These are phyloP conservation scores for Halictus quadricinctus DNA, from an alignment of 2,888 invertebrate genomes.

Conservation along the genomic window DNA sequence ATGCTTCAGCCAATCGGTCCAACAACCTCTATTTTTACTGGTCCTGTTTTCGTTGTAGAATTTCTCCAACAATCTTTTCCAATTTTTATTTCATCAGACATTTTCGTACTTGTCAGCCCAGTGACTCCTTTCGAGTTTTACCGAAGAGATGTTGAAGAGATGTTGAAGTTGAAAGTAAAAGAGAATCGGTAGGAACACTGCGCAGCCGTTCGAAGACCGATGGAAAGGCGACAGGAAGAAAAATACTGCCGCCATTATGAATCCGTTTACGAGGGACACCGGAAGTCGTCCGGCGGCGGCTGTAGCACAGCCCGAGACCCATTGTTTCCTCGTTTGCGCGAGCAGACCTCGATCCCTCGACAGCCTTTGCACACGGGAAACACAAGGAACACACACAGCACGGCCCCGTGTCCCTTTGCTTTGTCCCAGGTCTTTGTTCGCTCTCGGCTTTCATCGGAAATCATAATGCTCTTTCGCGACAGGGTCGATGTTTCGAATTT, in stretches of 20 bases:
- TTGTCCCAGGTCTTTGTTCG: background rate
- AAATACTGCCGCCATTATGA: conserved; percentile 38
- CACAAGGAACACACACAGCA: background rate
- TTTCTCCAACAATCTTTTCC: background rate
- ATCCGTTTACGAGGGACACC: conserved; percentile 52
- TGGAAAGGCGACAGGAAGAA: conserved; percentile 7
- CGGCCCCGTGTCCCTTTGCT: conserved; percentile 3
- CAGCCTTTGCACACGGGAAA: conserved; percentile 30
- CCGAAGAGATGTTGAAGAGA: too few species aligned
- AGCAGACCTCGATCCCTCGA: background rate
- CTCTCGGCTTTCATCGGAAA: background rate
- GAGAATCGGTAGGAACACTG: background rate
- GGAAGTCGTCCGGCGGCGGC: conserved; percentile 44
- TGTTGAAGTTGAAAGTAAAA: background rate
- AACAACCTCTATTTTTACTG: background rate
- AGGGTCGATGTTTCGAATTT: background rate
- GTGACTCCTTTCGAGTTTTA: too few species aligned
- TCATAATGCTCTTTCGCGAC: background rate
- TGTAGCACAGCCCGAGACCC: conserved; percentile 20
- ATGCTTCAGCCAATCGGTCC: background rate
- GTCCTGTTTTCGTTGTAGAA: background rate
- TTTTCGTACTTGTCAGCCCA: too few species aligned
- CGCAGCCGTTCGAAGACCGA: background rate
- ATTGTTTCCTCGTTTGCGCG: conserved; percentile 49
- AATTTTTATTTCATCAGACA: too few species aligned